Base-by-base conservation (phyloP, 1,140 invertebrate genomes). In the Drosophila erecta region DNA sequence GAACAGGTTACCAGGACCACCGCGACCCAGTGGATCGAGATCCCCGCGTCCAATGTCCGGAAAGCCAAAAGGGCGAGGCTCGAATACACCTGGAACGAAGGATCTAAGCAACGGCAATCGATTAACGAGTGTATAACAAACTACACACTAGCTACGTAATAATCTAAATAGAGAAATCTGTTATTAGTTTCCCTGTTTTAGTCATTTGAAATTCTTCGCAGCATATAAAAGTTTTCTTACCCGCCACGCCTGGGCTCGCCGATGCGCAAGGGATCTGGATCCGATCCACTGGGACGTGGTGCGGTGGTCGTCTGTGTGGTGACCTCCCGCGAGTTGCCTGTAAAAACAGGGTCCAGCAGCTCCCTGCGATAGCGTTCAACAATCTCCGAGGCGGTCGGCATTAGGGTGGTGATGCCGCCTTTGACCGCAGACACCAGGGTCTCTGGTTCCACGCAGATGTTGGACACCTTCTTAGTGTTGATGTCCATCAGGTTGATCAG, bases 1-100 rank as follows among this genome's bases (percentile, higher is more conserved):
- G 90, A 96, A 97, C 10, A 97, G 69, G 95, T 97, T 97, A 53
- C 96, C 96, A 70, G 94, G 93, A 38, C 94, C 94, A 47, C 83
- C 81, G 22, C 93, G 83, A 69, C 93, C 94, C 49, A 97, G 94
- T 1, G 96, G 96, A 93, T 97, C 94, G 76, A 97, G 93, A 92
- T 97, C 96, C 53, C 94, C 93, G 33, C 94, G 92, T 1, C 96
- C 96, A 55, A 96, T 89, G 62, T 93, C 93, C n/a, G 92, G 87
- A 56, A 91, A 91, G 4, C 90, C 90, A 80, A 91, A 91, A 38
- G 90, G 90, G 2, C 79, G 83, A 33, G 90, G 86, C 38, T 90
- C 79, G 46, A 67, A 90, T 1, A 67, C 64, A 35, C 61, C 59
- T 5, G 85, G 80, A 47, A 53, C 58, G 37, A 22, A 90, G 20